Base-by-base conservation (phyloP, 2,888 invertebrate species). In the Idaea aversata region DNA sequence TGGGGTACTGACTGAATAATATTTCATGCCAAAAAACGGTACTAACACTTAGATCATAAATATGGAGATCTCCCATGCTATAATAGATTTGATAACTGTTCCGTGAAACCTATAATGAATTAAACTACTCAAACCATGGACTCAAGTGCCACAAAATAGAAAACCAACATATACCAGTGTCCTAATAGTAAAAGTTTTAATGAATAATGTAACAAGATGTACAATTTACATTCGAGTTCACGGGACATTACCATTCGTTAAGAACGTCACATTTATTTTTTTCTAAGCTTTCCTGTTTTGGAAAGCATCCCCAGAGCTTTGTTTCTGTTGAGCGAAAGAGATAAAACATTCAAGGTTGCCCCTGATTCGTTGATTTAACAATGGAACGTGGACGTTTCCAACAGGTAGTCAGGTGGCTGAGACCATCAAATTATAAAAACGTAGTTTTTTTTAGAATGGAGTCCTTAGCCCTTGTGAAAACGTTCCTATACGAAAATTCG, bases 211-310 rank as follows among this genome's bases (percentile, higher is more conserved):
- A 47, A 47, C 47, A 47, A 47, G 10, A 47, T 47, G 4, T 47
- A 47, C 47, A 47, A 7, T 47, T 47, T 47, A 47, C 13, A 47
- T 47, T 47, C 47, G 13, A 47, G 47, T 47, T 47, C 47, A 47
- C 47, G 47, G 47, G 47, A 47, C 47, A 47, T 47, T 47, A 47
- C 47, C 47, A 47, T 47, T 47, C 47, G 47, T 47, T 47, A 47
- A 47, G 47, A 7, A 47, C 7, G 47, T 47, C 47, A 47, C 47
- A 47, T 47, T 47, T 7, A 47, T 6, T 47, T 47, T 47, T 47
- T 47, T 13, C 47, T 47, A 13, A 47, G 47, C 47, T 47, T 47
- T 47, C 13, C 47, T 47, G 47, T 47, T 47, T 47, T 7, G 47
- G 13, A 10, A 47, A 7, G 47, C 47, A 6, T 47, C 10, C 47